Conservation (phyloP, 2,113 vertebrate species). For the Oryzias celebensis region DNA sequence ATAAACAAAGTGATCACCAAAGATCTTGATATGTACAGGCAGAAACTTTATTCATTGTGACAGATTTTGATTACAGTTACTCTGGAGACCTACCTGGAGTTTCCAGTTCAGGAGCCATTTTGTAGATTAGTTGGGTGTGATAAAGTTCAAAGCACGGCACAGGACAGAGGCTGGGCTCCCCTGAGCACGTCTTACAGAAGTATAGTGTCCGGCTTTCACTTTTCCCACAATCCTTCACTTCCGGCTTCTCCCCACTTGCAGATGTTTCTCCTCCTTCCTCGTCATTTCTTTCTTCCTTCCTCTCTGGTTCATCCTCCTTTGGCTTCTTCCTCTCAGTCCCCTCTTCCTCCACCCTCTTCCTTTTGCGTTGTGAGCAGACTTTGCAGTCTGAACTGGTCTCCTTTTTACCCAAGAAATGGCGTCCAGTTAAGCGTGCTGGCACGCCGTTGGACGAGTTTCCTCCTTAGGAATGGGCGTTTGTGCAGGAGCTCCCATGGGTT, state of each 20-base stretch:
- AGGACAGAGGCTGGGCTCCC: constrained; percentile 66
- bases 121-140: constrained; percentile 69
- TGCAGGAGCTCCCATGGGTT: constrained; percentile 29
- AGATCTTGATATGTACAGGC: neutral
- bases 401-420: constrained; percentile 62
- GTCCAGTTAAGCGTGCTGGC: constrained; percentile 60
- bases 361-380: constrained; percentile 56
- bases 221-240: constrained; percentile 20
- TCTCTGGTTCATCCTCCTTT: neutral
- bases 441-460: constrained; percentile 18
- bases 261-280: neutral
- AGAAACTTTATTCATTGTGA: constrained; percentile 6
- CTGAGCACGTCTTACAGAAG: constrained; percentile 69
- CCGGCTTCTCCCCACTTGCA: constrained; percentile 1
- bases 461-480: constrained; percentile 29
- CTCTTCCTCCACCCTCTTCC: constrained; percentile 47
- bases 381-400: constrained; percentile 51
- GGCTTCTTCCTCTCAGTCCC: neutral
- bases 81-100: constrained; percentile 41
- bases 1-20: neutral
- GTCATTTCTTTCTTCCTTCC: neutral
- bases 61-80: constrained; percentile 3
- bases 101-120: constrained; percentile 37
- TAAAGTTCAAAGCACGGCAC: constrained; percentile 73
- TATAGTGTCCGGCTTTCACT: constrained; percentile 25